Conservation (phyloP, 2,797 vertebrate genomes). For the Poecilia velifera region DNA sequence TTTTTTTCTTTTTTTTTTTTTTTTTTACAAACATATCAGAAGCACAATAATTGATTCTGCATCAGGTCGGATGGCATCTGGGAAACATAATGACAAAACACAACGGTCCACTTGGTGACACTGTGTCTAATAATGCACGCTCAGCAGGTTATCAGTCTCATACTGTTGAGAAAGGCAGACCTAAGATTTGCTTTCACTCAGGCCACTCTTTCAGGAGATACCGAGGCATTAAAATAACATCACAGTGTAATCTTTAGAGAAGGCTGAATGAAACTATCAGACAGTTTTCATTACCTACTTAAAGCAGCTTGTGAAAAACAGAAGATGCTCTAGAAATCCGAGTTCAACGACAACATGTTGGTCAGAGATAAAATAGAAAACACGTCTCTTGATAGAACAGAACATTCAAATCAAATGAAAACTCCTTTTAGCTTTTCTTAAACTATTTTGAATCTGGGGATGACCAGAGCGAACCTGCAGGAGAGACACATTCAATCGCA, state of each 20-base stretch:
- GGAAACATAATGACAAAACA: constrained; percentile 32
- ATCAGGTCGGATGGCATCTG: constrained; percentile 23
- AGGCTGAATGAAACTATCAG: background rate
- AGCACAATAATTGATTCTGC: background rate
- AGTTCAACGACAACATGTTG: background rate
- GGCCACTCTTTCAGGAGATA: background rate
- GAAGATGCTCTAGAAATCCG: background rate
- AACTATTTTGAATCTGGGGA: background rate
- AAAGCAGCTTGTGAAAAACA: background rate
- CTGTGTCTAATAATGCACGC: constrained; percentile 37
- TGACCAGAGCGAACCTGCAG: background rate
- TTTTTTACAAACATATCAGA: background rate
- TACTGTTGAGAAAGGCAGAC: constrained; percentile 28
- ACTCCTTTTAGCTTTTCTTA: background rate
- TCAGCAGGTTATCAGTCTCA: constrained; percentile 61
- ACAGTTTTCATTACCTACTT: background rate
- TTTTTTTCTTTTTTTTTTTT: no score
- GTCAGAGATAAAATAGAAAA: background rate
- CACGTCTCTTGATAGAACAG: background rate
- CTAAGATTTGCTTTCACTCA: constrained; percentile 18
- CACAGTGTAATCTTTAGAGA: background rate
- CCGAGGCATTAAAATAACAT: background rate
- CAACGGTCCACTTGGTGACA: constrained; percentile 21
- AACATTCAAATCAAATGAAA: background rate
- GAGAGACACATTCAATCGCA: no score